Evolutionary conservation across 2,888 invertebrate species (phyloP).

Genomic region (Caenorhabditis japonica): DNA sequence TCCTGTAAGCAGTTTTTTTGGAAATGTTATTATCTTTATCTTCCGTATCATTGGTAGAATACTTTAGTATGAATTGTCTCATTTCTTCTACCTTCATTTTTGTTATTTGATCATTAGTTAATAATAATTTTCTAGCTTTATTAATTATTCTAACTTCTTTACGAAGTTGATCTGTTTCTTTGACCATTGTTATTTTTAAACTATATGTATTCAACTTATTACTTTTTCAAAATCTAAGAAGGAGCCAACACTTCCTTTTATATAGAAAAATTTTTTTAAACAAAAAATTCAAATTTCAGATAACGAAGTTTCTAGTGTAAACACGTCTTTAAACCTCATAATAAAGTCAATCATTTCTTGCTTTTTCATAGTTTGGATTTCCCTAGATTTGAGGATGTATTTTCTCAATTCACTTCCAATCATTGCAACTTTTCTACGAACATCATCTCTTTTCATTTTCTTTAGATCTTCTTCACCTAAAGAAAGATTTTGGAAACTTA

Average conservation of each 20-base stretch:
- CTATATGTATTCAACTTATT: conserved; percentile 40
- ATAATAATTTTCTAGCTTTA: conserved; percentile 5
- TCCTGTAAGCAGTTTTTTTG: no score
- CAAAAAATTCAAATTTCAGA: conserved; percentile 24
- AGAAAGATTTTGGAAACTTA: conserved; percentile 21
- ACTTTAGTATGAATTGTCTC: conserved; percentile 8
- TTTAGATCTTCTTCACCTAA: conserved; percentile 40
- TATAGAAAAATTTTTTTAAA: conserved; percentile 39
- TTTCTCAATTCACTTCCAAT: conserved; percentile 50
- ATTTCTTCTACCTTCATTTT: conserved; percentile 12
- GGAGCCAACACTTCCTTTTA: conserved; percentile 26
- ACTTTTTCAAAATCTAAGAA: conserved; percentile 48
- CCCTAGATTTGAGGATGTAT: conserved; percentile 35
- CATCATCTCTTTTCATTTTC: conserved; percentile 53
- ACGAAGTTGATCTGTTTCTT: conserved; percentile 52
- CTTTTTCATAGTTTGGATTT: conserved; percentile 48
- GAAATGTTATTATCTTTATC: no score
- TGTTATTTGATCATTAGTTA: conserved; percentile 11
- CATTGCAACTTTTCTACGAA: conserved; percentile 43
- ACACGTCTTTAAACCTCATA: conserved; percentile 32
- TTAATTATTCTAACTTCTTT: conserved; percentile 32
- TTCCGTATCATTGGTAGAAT: no score
- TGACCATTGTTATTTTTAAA: conserved; percentile 39
- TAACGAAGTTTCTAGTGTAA: no score
- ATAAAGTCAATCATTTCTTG: conserved; percentile 55